These are phyloP conservation scores for Limanda limanda DNA, from an alignment of 2,113 vertebrate species.

Conservation along the genomic window DNA sequence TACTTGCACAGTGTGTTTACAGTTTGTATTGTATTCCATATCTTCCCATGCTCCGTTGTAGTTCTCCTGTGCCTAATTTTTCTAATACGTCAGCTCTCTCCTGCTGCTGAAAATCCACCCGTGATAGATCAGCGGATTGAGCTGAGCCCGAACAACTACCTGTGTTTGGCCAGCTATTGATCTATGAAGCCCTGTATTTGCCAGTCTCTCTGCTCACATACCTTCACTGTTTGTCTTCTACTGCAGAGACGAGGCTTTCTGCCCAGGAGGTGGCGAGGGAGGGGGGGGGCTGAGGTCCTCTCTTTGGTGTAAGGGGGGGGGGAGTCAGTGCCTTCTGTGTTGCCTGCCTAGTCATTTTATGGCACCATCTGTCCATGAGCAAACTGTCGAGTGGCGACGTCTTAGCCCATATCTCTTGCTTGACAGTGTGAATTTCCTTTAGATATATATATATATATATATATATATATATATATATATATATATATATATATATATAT, in stretches of 20 bases:
- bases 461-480: slow-evolving; percentile 44
- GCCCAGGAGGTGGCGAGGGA: slow-evolving; percentile 34
- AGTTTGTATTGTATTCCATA: background rate
- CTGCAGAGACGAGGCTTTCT: slow-evolving; percentile 56
- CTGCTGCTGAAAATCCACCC: slow-evolving; percentile 10
- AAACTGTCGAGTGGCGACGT: slow-evolving; percentile 74
- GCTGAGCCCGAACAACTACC: slow-evolving; percentile 49
- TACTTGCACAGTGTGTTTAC: background rate
- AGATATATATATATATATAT: slow-evolving; percentile 64
- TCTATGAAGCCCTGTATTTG: slow-evolving; percentile 57
- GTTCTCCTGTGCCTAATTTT: background rate
- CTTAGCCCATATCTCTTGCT: slow-evolving; percentile 61
- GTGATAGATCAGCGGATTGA: slow-evolving; percentile 33
- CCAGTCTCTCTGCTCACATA: slow-evolving; percentile 65
- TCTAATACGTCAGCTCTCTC: slow-evolving; percentile 12
- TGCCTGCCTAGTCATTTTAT: slow-evolving; percentile 77
- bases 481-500: slow-evolving; percentile 60
- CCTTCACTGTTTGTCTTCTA: slow-evolving; percentile 73
- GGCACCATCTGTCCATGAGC: slow-evolving; percentile 77
- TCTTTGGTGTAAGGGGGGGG: slow-evolving; percentile 32
- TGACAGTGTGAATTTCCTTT: slow-evolving; percentile 58
- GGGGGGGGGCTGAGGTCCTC: slow-evolving; percentile 50
- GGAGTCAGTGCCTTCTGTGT: slow-evolving; percentile 64
- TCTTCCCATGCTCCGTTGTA: background rate
- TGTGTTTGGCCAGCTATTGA: slow-evolving; percentile 65